These are phyloP conservation scores for Troilus luridus DNA, from an alignment of 2,888 invertebrate genomes.

Conservation along the genomic window DNA sequence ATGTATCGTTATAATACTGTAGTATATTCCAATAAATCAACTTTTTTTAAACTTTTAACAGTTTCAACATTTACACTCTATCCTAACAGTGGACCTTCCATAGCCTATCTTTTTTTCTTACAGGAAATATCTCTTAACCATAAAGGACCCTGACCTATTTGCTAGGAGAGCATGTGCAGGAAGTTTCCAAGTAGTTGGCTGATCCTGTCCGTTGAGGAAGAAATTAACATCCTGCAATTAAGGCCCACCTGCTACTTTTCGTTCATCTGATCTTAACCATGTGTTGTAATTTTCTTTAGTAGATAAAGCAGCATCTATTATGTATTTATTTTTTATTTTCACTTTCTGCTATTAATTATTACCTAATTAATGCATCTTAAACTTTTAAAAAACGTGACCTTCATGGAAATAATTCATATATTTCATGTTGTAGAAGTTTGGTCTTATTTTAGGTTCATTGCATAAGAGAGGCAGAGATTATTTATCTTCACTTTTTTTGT, in stretches of 20 bases:
- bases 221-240: slow-evolving; percentile 3
- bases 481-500: no score
- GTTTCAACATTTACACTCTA: background rate
- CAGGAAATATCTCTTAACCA: background rate
- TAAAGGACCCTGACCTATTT: background rate
- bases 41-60: no score
- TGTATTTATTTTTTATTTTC: background rate
- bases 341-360: background rate
- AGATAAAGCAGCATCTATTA: background rate
- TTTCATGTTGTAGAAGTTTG: no score
- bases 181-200: background rate
- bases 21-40: no score
- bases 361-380: no score
- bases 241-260: background rate
- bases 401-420: no score
- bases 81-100: no score
- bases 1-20: no score
- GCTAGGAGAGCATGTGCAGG: background rate
- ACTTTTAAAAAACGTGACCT: no score
- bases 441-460: no score
- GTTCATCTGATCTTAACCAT: background rate
- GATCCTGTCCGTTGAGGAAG: background rate
- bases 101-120: background rate
- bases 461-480: no score
- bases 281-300: background rate